Base-by-base conservation (phyloP, 2,797 vertebrate species). In the Lutjanus campechanus region DNA sequence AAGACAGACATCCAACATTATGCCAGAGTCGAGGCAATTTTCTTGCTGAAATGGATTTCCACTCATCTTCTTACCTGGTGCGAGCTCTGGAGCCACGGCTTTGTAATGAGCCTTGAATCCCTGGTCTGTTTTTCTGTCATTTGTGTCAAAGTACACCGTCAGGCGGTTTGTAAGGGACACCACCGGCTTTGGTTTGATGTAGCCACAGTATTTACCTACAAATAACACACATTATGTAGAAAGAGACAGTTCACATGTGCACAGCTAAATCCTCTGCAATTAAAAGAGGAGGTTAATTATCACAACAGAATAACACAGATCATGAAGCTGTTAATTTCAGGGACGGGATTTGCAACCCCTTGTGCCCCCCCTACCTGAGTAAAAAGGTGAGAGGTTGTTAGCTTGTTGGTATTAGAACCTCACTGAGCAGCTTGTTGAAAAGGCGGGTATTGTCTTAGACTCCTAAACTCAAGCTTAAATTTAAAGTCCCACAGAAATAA, bases 91-190 rank as follows among this genome's bases (percentile, higher is more conserved):
- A 83, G 83, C 59, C 56, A 96, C 91, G 11, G 95, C 92, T 59
- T 85, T 90, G 87, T 93, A 96, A 82, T 86, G 84, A 83, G 95
- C 95, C 89, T 94, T 94, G 88, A 97, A 96, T 73, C 95, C 95
- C 75, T 75, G 86, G 68, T 93, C 92, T n/a, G 91, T 94, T 49
- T 62, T 80, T 77, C 75, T 83, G 46, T 95, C 92, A 11, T 96
- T 96, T 76, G 93, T 94, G 79, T 94, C 89, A 9, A 96, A 96
- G 82, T 88, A 92, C 53, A 96, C 83, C 0, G 77, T 88, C 85
- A 96, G 69, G 11, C 25, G 89, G 93, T 95, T 96, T 64, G 95
- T 93, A 65, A 95, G 83, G 1, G 93, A 90, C 66, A 96, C 95
- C 8, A 96, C 8, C 0, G 94, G 92, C 51, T 78, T 90, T 0